phyloP scores from a whole-genome alignment of 2,113 vertebrate genomes.

The Haplotaxodon microlepis region DNA sequence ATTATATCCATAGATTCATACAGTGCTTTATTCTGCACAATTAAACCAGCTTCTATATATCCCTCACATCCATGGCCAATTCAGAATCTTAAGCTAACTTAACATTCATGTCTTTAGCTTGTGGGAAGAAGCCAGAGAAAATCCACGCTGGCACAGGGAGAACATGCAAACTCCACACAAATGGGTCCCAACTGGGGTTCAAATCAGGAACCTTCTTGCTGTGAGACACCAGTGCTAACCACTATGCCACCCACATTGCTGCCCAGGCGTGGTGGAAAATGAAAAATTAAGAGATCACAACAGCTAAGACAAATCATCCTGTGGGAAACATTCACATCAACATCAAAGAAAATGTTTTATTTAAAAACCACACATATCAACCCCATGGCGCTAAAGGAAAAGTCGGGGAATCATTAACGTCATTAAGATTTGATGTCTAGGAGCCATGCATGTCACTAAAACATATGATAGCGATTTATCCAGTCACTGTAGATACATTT shows the following conservation, averaged over 20 bases:
- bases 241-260: neutral
- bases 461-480: neutral
- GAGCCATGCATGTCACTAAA: neutral
- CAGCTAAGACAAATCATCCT: neutral
- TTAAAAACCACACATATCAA: neutral
- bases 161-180: neutral
- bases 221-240: neutral
- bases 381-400: neutral
- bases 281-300: neutral
- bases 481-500: neutral
- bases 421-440: neutral
- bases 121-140: neutral
- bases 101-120: neutral
- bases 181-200: neutral
- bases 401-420: neutral
- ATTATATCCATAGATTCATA: neutral
- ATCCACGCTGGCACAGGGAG: neutral
- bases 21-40: neutral
- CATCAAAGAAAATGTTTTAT: neutral
- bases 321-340: neutral
- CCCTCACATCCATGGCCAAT: neutral
- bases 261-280: neutral
- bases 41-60: neutral
- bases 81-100: neutral
- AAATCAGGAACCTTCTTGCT: neutral